Evolutionary conservation across 1,140 invertebrate genomes (phyloP), one percentile per base, ranked within the genome.

Genomic region (Plectrocnemia conspersa): DNA sequence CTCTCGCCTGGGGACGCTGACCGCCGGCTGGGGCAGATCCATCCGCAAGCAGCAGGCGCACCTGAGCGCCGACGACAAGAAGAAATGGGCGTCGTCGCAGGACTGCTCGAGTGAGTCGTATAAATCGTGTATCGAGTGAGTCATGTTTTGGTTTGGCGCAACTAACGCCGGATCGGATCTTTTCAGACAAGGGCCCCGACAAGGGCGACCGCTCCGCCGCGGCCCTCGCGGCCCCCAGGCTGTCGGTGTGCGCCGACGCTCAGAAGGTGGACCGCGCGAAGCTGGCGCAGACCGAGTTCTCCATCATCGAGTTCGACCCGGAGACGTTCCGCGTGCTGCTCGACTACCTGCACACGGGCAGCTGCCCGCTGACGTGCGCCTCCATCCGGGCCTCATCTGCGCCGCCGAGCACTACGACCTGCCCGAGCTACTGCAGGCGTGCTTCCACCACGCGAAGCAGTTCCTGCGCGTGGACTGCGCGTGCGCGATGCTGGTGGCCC

Each of bases 361-460:
- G 89, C 18, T 95, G 91, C 74, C 87, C 90, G 0, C 70, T 94
- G 6, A 94, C 91, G 1, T 96, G 91, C 73, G 85, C 88, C 58
- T 91, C 89, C 50, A 93, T 95, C 91, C 92, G 1, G 91, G 91
- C 2, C 77, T 96, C 1, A 93, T 95, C 52, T 95, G 91, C 67
- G 91, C 92, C 1, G 92, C 92, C 0, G 92, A 96, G 64, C 92
- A 95, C 66, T 96, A 94, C 66, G 92, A 95, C 71, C 73, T 95
- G 25, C 91, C 93, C 0, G 93, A 96, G 68, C 75, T 96, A 16
- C 74, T 95, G 21, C 91, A 95, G 68, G 92, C 92, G 0, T 95
- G 92, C 70, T 95, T 96, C 70, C 92, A 95, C 69, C 92, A 95
- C 65, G 91, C 91, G 47, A 95, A 95, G 69, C 92, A 94, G 65